phyloP scores from a whole-genome alignment of 2,113 vertebrate genomes.

The Hymenochirus boettgeri region DNA sequence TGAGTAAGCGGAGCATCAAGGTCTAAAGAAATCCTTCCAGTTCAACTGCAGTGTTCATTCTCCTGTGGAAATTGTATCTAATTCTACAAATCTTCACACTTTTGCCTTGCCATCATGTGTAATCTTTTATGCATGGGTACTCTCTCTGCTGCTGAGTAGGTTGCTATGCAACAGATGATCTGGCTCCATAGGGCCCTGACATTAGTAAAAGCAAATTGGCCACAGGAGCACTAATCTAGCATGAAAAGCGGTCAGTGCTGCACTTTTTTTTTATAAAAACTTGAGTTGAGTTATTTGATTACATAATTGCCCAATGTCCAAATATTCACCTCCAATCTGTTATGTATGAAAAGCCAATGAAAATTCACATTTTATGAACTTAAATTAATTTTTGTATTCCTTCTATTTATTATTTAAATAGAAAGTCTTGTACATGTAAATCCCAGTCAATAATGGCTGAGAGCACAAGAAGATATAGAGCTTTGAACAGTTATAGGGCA shows the following conservation, averaged over 20 bases:
- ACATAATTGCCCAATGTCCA: slow-evolving; percentile 4
- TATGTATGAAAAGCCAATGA: neutral
- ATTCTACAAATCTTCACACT: slow-evolving; percentile 81
- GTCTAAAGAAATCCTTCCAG: slow-evolving; percentile 61
- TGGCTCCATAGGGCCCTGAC: slow-evolving; percentile 88
- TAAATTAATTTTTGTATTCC: too few species aligned
- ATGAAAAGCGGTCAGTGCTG: slow-evolving; percentile 85
- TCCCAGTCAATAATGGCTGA: too few species aligned
- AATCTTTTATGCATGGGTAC: slow-evolving; percentile 96
- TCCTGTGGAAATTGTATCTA: slow-evolving; percentile 76
- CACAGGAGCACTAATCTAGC: slow-evolving; percentile 94
- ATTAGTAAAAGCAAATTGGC: slow-evolving; percentile 99
- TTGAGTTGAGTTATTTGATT: slow-evolving; percentile 62
- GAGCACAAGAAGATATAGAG: too few species aligned
- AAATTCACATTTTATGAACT: neutral
- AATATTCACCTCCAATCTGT: neutral
- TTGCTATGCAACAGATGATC: slow-evolving; percentile 94
- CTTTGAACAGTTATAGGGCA: too few species aligned
- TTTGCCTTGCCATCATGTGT: slow-evolving; percentile 78
- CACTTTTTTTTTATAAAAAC: slow-evolving; percentile 59
- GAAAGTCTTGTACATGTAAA: too few species aligned
- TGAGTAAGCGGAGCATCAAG: slow-evolving; percentile 11
- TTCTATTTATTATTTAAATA: too few species aligned
- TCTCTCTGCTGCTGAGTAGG: slow-evolving; percentile 80
- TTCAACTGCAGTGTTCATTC: slow-evolving; percentile 66